Percentiles rank a stretch among this genome's conserved stretches.
phyloP scores from a whole-genome alignment of 2,888 invertebrate species.

The Synergus gifuensis region DNA sequence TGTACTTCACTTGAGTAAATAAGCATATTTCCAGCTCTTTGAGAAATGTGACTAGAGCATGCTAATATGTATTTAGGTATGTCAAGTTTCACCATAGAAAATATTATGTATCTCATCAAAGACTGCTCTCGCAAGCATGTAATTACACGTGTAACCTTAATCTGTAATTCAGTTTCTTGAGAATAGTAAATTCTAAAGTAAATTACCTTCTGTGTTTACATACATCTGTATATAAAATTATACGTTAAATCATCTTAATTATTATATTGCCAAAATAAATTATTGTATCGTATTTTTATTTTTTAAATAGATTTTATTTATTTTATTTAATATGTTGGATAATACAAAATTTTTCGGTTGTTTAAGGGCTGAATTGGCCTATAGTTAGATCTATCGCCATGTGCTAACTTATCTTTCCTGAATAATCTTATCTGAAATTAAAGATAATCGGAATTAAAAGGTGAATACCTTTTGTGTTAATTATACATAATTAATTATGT shows the following conservation, averaged over 20 bases:
- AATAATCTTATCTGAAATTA: not conserved
- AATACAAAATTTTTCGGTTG: not conserved
- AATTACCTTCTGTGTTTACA: not conserved
- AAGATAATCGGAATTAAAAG: not conserved
- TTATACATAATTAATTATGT: not conserved
- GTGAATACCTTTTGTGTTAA: not conserved
- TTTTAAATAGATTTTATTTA: too few species aligned
- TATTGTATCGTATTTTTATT: too few species aligned
- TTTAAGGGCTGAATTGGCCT: not conserved
- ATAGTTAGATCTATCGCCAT: not conserved
- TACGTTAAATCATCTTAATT: too few species aligned
- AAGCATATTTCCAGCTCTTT: slow-evolving; percentile 21
- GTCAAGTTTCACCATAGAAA: not conserved
- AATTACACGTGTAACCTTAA: too few species aligned
- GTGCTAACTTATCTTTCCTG: not conserved
- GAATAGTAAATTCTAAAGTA: not conserved
- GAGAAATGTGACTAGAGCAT: slow-evolving; percentile 8
- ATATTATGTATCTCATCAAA: not conserved
- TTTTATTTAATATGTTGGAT: not conserved
- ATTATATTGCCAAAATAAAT: too few species aligned
- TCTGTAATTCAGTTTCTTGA: too few species aligned
- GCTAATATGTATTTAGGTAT: not conserved
- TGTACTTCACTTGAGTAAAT: slow-evolving; percentile 5
- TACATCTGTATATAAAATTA: too few species aligned
- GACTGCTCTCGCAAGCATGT: too few species aligned